Conservation (phyloP, 1,140 invertebrate genomes). For the Colletes latitarsis region DNA sequence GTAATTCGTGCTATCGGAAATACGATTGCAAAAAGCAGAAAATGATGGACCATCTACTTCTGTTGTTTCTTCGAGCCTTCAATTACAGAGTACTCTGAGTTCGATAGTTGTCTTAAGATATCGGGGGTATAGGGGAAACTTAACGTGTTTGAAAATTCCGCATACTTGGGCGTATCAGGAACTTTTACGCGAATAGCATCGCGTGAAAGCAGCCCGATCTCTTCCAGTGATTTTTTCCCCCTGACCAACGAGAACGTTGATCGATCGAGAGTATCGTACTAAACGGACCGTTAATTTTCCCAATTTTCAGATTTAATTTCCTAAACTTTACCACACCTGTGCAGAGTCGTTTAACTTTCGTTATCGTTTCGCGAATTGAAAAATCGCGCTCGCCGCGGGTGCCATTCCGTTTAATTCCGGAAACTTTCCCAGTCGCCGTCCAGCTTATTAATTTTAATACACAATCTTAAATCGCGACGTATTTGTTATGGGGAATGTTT, state of each 20-base stretch:
- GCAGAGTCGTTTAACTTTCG: neutral
- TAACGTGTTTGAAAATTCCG: constrained; percentile 8
- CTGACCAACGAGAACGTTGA: neutral
- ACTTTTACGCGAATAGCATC: neutral
- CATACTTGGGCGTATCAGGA: neutral
- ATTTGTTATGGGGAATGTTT: neutral
- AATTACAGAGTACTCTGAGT: neutral
- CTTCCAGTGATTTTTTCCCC: neutral
- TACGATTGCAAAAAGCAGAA: neutral
- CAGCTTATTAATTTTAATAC: neutral
- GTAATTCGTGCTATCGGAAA: too few species aligned
- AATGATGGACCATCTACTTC: neutral
- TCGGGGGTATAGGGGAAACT: neutral
- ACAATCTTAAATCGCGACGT: neutral
- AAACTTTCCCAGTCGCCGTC: too few species aligned
- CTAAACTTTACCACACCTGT: neutral
- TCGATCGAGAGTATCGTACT: neutral
- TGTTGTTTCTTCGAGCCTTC: constrained; percentile 5
- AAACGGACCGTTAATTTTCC: constrained; percentile 8
- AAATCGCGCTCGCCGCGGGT: neutral
- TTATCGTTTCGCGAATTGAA: neutral
- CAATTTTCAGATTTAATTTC: constrained; percentile 10
- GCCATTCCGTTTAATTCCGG: neutral
- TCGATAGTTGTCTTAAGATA: neutral
- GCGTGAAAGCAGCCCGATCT: neutral